A percentile compares a stretch with the other conserved stretches of the same genome.
phyloP scores from a whole-genome alignment of 2,113 vertebrate genomes.

The Vidua macroura region DNA sequence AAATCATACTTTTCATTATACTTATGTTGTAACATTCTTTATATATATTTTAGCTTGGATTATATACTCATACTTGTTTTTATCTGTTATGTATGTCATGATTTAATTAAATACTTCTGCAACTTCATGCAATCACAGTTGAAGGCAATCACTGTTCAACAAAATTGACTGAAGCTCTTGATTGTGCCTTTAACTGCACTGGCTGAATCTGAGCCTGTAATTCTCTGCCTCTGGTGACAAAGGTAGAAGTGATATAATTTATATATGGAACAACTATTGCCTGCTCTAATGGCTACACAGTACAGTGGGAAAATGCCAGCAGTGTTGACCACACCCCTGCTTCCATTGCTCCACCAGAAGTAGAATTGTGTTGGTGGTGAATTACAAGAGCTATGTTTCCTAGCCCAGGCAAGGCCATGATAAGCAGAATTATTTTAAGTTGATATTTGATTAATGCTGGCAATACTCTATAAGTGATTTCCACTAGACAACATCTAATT shows the following conservation, averaged over 20 bases:
- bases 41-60: neutral
- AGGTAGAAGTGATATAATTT: neutral
- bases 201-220: neutral
- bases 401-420: neutral
- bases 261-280: neutral
- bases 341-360: neutral
- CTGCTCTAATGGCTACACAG: neutral
- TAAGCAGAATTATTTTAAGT: constrained; percentile 21
- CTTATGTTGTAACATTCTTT: neutral
- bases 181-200: neutral
- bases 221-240: neutral
- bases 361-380: neutral
- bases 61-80: neutral
- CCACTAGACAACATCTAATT: constrained; percentile 59
- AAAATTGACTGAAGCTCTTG: neutral
- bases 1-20: neutral
- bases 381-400: neutral
- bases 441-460: constrained; percentile 54
- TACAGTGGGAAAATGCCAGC: neutral
- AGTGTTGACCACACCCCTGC: neutral
- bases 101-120: neutral
- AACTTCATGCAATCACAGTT: neutral
- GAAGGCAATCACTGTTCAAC: neutral
- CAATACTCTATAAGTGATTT: constrained; percentile 52
- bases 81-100: neutral